Evolutionary conservation across 2,888 invertebrate genomes (phyloP), one percentile per base, ranked within the genome.

Genomic region (Leptogaster cylindrica): DNA sequence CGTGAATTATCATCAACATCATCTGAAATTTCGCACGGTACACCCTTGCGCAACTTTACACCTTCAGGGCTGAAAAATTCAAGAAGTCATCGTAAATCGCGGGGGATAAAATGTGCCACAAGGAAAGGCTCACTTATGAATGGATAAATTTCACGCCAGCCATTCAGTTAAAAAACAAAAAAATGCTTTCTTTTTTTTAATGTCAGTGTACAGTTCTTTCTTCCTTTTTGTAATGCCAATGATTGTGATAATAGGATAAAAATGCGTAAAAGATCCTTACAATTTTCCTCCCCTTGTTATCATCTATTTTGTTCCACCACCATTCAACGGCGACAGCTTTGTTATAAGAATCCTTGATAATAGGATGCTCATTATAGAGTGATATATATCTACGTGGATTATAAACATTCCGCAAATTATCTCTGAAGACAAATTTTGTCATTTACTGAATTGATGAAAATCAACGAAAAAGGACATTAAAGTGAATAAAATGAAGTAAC

Each of bases 1-100:
- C 20, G 52, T 52, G 52, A 52, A 52, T 52, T 52, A 52, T 52
- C 52, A 52, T 52, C 52, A 52, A 46, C 46, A 46, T 52, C 52
- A 31, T 52, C 52, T 52, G 52, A 16, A 52, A 52, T 52, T 52
- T 52, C 18, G 52, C 33, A 31, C 28, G 16, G 33, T 12, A 25
- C 20, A 25, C 27, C 7, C 12, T 44, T 3, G 4, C 2, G 3
- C 3, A 31, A 6, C 31, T 2, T 44, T 44, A 7, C 44, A 14
- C 6, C 44, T 44, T n/a, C 14, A n/a, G 16, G 52, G 33, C 31
- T 31, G 52, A 52, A 33, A 52, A 52, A 52, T 52, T 52, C 52
- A 52, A 52, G 52, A 52, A 52, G 52, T 52, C 52, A 31, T 52
- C 52, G 52, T 52, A 52, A 52, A 52, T 52, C 27, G 52, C 27